Percentiles rank a stretch among this genome's conserved stretches.
These are phyloP conservation scores for Campodea augens DNA, from an alignment of 1,140 invertebrate species.

Conservation along the genomic window DNA sequence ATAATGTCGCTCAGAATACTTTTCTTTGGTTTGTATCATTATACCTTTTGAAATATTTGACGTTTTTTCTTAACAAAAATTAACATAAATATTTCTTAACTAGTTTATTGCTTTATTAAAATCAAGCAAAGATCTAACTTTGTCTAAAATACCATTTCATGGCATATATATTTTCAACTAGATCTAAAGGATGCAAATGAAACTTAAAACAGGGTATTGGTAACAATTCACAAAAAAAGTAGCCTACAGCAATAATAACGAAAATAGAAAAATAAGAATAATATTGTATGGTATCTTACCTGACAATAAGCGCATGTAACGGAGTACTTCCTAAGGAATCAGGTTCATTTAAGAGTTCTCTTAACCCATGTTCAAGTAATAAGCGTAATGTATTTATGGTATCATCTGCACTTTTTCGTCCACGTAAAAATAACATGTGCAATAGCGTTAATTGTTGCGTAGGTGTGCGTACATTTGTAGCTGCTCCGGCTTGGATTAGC, in stretches of 20 bases:
- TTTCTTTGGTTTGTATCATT: too few species aligned
- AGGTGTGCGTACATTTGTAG: constrained; percentile 42
- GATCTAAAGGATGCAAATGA: too few species aligned
- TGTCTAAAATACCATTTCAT: too few species aligned
- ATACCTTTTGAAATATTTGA: too few species aligned
- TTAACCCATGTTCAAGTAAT: constrained; percentile 41
- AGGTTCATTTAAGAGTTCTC: constrained; percentile 48
- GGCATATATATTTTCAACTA: too few species aligned
- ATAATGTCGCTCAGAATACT: too few species aligned
- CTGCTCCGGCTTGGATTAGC: constrained; percentile 38
- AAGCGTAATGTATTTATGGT: constrained; percentile 41
- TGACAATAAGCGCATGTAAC: constrained; percentile 41
- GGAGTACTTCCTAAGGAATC: constrained; percentile 43
- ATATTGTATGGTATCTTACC: constrained; percentile 15
- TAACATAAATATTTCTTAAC: too few species aligned
- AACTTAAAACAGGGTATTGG: too few species aligned
- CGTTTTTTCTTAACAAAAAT: too few species aligned
- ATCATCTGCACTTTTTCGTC: constrained; percentile 45
- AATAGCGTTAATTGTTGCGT: constrained; percentile 53
- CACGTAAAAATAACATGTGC: constrained; percentile 40
- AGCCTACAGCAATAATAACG: not conserved
- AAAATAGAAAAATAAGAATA: not conserved
- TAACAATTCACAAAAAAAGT: not conserved
- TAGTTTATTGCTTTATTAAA: too few species aligned
- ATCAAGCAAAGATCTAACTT: too few species aligned